Conservation (phyloP, 1,140 invertebrate genomes). For the Drosophila nigrodunni region DNA sequence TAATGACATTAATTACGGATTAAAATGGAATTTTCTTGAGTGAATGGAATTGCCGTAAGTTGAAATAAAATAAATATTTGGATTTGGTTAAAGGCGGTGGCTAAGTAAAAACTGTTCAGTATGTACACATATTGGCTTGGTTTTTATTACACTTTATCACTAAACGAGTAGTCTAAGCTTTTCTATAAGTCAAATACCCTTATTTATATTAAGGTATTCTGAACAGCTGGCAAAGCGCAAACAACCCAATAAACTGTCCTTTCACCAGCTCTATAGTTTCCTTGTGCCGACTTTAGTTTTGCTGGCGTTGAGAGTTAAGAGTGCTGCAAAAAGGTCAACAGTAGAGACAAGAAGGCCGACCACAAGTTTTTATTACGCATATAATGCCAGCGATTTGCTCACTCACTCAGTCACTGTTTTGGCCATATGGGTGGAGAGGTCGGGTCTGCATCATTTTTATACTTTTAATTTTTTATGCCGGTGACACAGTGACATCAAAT, state of each 20-base stretch:
- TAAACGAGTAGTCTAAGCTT: no score
- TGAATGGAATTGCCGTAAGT: no score
- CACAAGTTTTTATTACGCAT: constrained; percentile 81
- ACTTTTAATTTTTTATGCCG: constrained; percentile 80
- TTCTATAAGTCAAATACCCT: neutral
- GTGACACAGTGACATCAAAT: constrained; percentile 81
- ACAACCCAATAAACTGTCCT: constrained; percentile 63
- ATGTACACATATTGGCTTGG: no score
- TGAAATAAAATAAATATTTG: no score
- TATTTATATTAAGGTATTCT: constrained; percentile 12
- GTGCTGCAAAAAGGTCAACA: constrained; percentile 67
- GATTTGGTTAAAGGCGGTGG: no score
- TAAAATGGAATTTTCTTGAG: no score
- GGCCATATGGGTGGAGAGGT: neutral
- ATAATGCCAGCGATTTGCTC: constrained; percentile 75
- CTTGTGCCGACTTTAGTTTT: constrained; percentile 14
- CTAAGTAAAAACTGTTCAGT: no score
- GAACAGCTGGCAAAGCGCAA: constrained; percentile 53
- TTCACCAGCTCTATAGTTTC: constrained; percentile 12
- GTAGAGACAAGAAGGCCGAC: constrained; percentile 41
- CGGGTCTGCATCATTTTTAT: constrained; percentile 74
- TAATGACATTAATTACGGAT: no score
- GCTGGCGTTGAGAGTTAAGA: constrained; percentile 24
- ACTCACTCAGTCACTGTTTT: neutral
- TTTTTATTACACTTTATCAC: no score